A percentile compares a stretch with the other conserved stretches of the same genome.
These are phyloP conservation scores for Atta texana DNA, from an alignment of 1,140 invertebrate species.

Conservation along the genomic window DNA sequence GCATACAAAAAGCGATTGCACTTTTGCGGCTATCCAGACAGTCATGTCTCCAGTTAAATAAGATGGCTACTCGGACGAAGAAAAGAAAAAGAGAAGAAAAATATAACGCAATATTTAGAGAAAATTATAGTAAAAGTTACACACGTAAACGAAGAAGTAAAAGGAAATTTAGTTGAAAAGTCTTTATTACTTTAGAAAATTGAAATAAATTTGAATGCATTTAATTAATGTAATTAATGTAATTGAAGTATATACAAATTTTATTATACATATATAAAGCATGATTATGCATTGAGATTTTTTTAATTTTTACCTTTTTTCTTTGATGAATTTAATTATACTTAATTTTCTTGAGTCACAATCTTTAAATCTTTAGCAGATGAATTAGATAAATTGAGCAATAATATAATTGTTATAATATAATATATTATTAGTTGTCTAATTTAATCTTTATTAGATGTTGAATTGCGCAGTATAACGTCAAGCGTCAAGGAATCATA, in stretches of 20 bases:
- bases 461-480: no score
- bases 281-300: neutral
- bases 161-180: neutral
- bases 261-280: neutral
- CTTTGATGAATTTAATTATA: neutral
- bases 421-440: neutral
- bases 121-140: slow-evolving; percentile 8
- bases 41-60: slow-evolving; percentile 15
- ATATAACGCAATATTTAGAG: neutral
- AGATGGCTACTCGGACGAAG: neutral
- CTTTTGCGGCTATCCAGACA: slow-evolving; percentile 25
- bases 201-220: neutral
- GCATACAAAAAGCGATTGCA: slow-evolving; percentile 24
- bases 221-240: neutral
- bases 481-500: no score
- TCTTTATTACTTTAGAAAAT: neutral
- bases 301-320: neutral
- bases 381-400: no score
- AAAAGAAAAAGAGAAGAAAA: neutral
- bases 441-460: neutral
- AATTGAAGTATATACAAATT: neutral
- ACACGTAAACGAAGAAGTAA: neutral
- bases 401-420: no score
- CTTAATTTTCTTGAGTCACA: neutral
- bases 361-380: neutral